Evolutionary conservation across 2,113 vertebrate genomes (phyloP).

Genomic region (Seriola rivoliana): DNA sequence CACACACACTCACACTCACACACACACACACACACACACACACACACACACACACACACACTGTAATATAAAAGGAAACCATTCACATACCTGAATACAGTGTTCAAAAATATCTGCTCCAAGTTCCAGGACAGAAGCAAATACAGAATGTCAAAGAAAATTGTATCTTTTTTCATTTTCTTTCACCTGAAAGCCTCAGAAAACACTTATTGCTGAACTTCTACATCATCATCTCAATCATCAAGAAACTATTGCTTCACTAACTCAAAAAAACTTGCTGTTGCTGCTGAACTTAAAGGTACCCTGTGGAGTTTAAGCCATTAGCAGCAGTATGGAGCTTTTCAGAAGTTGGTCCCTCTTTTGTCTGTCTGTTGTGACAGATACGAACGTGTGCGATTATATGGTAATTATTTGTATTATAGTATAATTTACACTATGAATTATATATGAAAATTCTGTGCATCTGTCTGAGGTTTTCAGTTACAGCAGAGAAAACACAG

Average conservation of each 20-base stretch:
- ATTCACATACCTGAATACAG: neutral
- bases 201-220: slow-evolving; percentile 7
- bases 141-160: neutral
- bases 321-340: no score
- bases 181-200: slow-evolving; percentile 14
- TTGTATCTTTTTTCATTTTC: neutral
- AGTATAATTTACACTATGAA: no score
- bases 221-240: neutral
- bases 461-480: no score
- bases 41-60: slow-evolving; percentile 11
- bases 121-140: neutral
- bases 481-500: no score
- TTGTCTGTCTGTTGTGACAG: neutral
- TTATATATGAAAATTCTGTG: no score
- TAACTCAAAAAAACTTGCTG: neutral
- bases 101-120: neutral
- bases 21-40: slow-evolving; percentile 9
- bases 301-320: slow-evolving; percentile 9
- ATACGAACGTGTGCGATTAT: neutral
- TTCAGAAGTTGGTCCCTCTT: neutral
- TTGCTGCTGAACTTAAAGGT: neutral
- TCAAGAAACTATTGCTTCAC: neutral
- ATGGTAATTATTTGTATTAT: no score
- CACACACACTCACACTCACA: slow-evolving; percentile 7
- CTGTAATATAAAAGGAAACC: neutral